Evolutionary conservation across 92 coral and sea anemone genomes (phyloP), one percentile per base, ranked within the genome.

Genomic region (Scolanthus callimorphus): DNA sequence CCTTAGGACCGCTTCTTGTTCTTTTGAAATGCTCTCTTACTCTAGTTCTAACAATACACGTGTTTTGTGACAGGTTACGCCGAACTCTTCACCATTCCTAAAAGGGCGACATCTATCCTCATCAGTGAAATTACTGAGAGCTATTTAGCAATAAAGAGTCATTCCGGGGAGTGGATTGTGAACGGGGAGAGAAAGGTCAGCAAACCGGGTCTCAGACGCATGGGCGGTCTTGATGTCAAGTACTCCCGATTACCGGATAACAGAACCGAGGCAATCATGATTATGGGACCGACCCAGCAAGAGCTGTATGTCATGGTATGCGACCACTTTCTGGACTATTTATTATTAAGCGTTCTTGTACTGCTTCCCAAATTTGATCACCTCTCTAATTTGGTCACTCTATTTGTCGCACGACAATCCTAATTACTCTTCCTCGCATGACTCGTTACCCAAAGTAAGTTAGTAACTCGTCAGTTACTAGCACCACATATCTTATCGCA

Each of bases 211-310:
- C 53, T 39, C 48, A 74, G 68, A 44, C 81, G 78, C 31, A 69
- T 77, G 2, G 80, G 67, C 11, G 56, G 51, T 11, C 58, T 77
- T 11, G 83, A 87, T 8, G 55, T 87, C 31, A 62, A 74, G 34
- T 87, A 87, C 67, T 69, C 78, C 3, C 70, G 85, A n/a, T 63
- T 65, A 8, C 73, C 67, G 3, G 73, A 73, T 37, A 82, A 73
- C 28, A 50, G 65, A 20, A 53, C 29, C 4, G 96, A 87, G 45
- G 80, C 89, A 17, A 53, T 83, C 11, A 67, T 73, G 70, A 87
- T 87, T 26, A 54, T 61, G 20, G 96, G 96, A 11, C 96, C 96
- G 29, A 83, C 96, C 23, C 53, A 48, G 1, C 89, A 87, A 55
- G 70, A 72, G 41, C 26, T 83, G 10, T 53, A 62, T 22, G 86